Percentiles rank a stretch among this genome's conserved stretches.
These are phyloP conservation scores for Bos indicus DNA, from an alignment of 2,113 vertebrate species.

Conservation along the genomic window DNA sequence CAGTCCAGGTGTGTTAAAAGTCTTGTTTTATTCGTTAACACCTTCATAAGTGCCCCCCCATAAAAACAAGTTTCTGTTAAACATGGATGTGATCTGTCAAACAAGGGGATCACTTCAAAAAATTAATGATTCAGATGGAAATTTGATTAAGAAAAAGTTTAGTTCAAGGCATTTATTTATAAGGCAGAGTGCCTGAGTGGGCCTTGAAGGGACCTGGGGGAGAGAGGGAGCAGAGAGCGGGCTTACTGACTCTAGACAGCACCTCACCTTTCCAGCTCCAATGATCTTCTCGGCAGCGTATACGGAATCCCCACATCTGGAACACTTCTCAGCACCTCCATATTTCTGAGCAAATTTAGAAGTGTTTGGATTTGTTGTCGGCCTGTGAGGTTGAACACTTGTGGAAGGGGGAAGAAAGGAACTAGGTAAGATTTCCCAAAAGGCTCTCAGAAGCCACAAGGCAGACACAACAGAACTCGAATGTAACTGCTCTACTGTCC, in stretches of 20 bases:
- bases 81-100: background rate
- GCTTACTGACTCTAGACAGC: background rate
- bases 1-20: background rate
- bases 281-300: constrained; percentile 96
- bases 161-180: background rate
- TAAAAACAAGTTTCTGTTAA: background rate
- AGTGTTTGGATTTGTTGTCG: constrained; percentile 91
- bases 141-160: background rate
- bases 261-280: constrained; percentile 93
- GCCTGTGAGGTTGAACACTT: constrained; percentile 82
- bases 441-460: background rate
- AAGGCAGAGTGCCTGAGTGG: background rate
- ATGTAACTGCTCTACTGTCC: background rate
- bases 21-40: background rate
- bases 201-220: too few species aligned
- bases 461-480: background rate
- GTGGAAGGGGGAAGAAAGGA: background rate
- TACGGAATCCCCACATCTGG: constrained; percentile 91
- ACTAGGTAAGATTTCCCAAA: background rate
- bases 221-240: background rate
- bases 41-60: background rate
- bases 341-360: constrained; percentile 97
- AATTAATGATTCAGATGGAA: background rate
- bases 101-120: background rate
- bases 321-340: constrained; percentile 92